phyloP scores from a whole-genome alignment of 2,113 vertebrate genomes.

The Misgurnus mizolepis region DNA sequence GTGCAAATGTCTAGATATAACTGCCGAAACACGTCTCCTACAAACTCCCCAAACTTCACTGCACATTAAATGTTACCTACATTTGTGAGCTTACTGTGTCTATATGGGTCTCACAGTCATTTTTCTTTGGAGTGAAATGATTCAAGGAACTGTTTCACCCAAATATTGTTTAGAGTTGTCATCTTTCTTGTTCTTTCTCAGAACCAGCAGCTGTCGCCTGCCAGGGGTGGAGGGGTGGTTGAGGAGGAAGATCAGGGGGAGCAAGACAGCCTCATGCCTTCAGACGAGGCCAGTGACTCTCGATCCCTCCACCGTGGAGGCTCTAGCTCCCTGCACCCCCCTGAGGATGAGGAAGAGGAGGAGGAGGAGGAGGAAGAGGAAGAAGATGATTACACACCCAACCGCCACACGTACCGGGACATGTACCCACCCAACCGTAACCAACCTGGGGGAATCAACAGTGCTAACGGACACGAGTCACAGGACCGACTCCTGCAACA shows the following conservation, averaged over 20 bases:
- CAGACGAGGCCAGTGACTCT: constrained; percentile 90
- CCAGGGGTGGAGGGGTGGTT: constrained; percentile 61
- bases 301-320: constrained; percentile 72
- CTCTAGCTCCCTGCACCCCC: constrained; percentile 65
- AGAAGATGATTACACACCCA: constrained; percentile 75
- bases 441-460: constrained; percentile 80
- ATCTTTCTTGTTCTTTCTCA: constrained; percentile 28
- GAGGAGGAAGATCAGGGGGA: constrained; percentile 82
- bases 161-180: constrained; percentile 20
- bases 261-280: constrained; percentile 93
- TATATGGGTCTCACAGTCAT: constrained; percentile 17
- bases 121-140: constrained; percentile 52
- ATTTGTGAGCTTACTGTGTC: constrained; percentile 21
- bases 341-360: constrained; percentile 68
- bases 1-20: not conserved
- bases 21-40: not conserved
- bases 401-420: constrained; percentile 86
- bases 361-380: constrained; percentile 67
- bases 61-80: constrained; percentile 15
- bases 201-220: constrained; percentile 56
- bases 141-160: constrained; percentile 2
- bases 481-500: constrained; percentile 87
- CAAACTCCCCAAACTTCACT: not conserved
- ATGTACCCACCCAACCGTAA: constrained; percentile 87
- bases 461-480: constrained; percentile 84